A percentile compares a stretch with the other conserved stretches of the same genome.
Evolutionary conservation across 2,888 invertebrate genomes (phyloP).

Genomic region (Ophion obscuratus): DNA sequence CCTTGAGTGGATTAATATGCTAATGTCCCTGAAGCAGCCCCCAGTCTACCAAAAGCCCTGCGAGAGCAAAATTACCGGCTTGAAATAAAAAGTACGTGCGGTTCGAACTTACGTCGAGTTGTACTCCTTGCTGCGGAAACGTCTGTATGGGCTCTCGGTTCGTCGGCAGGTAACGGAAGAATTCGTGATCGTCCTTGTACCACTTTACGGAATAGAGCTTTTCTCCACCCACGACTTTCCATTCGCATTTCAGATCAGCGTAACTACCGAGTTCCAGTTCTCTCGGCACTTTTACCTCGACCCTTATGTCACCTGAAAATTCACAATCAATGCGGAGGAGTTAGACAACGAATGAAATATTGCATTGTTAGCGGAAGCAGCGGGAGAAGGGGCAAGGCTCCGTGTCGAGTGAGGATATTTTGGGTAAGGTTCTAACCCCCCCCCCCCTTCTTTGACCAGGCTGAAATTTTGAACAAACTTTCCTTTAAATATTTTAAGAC

Average conservation of each 20-base stretch:
- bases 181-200: slow-evolving; percentile 81
- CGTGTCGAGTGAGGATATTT: too few relatives aligned
- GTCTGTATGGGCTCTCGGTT: slow-evolving; percentile 72
- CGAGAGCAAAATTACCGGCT: slow-evolving; percentile 15
- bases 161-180: slow-evolving; percentile 78
- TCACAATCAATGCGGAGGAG: neutral
- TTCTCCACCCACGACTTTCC: slow-evolving; percentile 71
- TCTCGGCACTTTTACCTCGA: slow-evolving; percentile 74
- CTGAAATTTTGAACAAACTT: too few relatives aligned
- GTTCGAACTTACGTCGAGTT: slow-evolving; percentile 76
- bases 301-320: slow-evolving; percentile 71
- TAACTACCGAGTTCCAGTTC: slow-evolving; percentile 75
- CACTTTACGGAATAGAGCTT: slow-evolving; percentile 79
- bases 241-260: slow-evolving; percentile 74
- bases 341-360: neutral
- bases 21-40: slow-evolving; percentile 43
- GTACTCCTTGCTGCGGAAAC: slow-evolving; percentile 74
- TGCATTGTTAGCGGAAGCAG: neutral
- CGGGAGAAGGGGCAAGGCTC: too few relatives aligned
- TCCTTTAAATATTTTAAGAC: too few relatives aligned
- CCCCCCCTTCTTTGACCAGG: too few relatives aligned
- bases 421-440: too few relatives aligned
- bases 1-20: slow-evolving; percentile 66
- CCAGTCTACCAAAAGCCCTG: slow-evolving; percentile 19
- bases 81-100: slow-evolving; percentile 27